A percentile compares a stretch with the other conserved stretches of the same genome.
These are phyloP conservation scores for Smittia aterrima DNA, from an alignment of 2,888 invertebrate genomes.

Conservation along the genomic window DNA sequence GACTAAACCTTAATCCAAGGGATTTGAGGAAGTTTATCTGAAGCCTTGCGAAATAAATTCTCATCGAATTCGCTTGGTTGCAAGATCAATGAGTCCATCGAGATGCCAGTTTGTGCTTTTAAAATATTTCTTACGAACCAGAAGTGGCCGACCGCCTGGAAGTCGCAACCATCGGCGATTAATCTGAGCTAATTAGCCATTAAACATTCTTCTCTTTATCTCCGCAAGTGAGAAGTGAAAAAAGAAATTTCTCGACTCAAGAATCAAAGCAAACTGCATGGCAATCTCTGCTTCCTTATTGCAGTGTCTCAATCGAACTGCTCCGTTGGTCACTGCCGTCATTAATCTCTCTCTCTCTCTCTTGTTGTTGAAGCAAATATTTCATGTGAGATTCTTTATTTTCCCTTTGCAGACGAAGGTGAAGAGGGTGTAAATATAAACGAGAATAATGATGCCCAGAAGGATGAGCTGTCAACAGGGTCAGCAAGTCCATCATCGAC, in stretches of 20 bases:
- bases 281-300: background rate
- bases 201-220: background rate
- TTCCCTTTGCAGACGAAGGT: constrained; percentile 27
- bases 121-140: background rate
- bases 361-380: background rate
- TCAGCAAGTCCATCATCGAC: constrained; percentile 40
- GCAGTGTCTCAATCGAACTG: constrained; percentile 23
- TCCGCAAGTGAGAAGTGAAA: background rate
- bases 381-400: background rate
- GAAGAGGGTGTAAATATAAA: constrained; percentile 38
- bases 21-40: background rate
- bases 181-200: constrained; percentile 38
- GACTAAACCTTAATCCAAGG: background rate
- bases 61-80: background rate
- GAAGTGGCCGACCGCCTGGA: background rate
- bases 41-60: background rate
- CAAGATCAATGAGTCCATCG: background rate
- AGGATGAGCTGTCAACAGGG: constrained; percentile 37
- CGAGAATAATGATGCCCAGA: constrained; percentile 39
- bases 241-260: background rate
- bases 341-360: constrained; percentile 31
- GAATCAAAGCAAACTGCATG: background rate
- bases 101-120: background rate
- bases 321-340: constrained; percentile 8
- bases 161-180: constrained; percentile 27